These are phyloP conservation scores for Triplophysa rosa DNA, from an alignment of 2,113 vertebrate genomes.

Conservation along the genomic window DNA sequence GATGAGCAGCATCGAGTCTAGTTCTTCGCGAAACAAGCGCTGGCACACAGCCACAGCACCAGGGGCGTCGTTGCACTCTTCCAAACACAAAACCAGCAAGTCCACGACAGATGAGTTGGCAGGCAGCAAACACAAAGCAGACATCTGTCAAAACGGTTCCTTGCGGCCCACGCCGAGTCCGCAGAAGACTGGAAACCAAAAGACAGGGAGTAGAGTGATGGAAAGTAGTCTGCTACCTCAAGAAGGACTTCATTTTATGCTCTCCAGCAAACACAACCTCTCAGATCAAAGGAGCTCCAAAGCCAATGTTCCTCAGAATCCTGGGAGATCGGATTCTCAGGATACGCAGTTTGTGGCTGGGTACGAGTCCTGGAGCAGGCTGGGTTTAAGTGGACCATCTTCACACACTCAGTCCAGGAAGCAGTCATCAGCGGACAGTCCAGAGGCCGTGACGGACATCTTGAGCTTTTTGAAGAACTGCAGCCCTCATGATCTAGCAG, in stretches of 20 bases:
- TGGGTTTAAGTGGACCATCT: constrained; percentile 63
- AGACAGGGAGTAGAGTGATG: constrained; percentile 67
- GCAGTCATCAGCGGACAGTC: constrained; percentile 75
- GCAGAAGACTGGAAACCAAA: constrained; percentile 45
- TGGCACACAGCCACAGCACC: constrained; percentile 17
- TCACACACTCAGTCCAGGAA: constrained; percentile 72
- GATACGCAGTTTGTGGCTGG: constrained; percentile 57
- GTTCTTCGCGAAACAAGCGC: constrained; percentile 37
- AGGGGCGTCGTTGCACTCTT: constrained; percentile 5
- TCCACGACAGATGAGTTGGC: constrained; percentile 47
- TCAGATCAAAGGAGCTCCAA: constrained; percentile 60
- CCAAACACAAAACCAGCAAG: constrained; percentile 45
- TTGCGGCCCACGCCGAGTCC: constrained; percentile 51
- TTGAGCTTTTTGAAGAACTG: constrained; percentile 88
- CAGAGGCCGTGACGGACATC: constrained; percentile 71
- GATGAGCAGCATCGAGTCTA: constrained; percentile 41
- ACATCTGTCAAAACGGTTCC: constrained; percentile 29
- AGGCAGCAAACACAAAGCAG: constrained; percentile 42
- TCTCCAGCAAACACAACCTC: constrained; percentile 75
- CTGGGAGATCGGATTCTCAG: constrained; percentile 52
- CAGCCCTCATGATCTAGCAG: constrained; percentile 87
- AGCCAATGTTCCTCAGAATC: constrained; percentile 44
- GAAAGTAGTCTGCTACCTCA: constrained; percentile 75
- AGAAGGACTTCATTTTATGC: constrained; percentile 70
- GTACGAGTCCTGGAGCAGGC: constrained; percentile 67